Base-by-base conservation (phyloP, 2,113 vertebrate genomes). In the Dipodomys merriami region DNA sequence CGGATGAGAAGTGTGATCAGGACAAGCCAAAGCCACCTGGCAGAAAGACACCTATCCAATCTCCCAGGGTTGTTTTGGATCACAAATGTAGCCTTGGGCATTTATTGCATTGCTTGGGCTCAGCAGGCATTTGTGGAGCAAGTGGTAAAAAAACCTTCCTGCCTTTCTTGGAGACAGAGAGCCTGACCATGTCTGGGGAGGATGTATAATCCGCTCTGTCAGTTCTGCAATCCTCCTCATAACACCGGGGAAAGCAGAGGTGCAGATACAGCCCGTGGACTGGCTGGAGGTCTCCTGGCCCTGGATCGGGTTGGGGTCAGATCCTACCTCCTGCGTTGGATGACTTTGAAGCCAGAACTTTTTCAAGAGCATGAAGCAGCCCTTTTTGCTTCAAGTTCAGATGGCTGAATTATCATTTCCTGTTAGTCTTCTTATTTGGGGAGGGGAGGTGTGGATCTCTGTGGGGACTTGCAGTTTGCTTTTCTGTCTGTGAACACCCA, bases 41-140 rank as follows among this genome's bases (percentile, higher is more conserved):
- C 35, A 27, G 80, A 64, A 57, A 16, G 27, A 18, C 1, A 1
- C 23, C 9, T 64, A n/a, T 72, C 72, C 1, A 0, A 8, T 2
- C 19, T 82, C 73, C 72, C 57, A 73, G 68, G 77, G 29, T 30
- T n/a, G 76, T 76, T 44, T 19, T 29, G 30, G 64, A 30, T 57
- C 80, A 35, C 27, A 20, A 49, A 27, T 60, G 76, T 25, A 88
- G 80, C 30, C 33, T 69, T 25, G 15, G 57, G 53, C 53, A 57
- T 57, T 13, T 22, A 64, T n/a, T 4, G 0, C 8, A 1, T 27
- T 2, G 5, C n/a, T 4, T 19, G 22, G 25, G 3, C 23, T 15
- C 11, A 44, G 25, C 0, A 0, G 22, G 69, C 20, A 22, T 76
- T 20, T 46, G 79, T n/a, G 23, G 35, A 19, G 13, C 25, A 46